Conservation (phyloP, 2,888 invertebrate species). For the Caenorhabditis angaria region DNA sequence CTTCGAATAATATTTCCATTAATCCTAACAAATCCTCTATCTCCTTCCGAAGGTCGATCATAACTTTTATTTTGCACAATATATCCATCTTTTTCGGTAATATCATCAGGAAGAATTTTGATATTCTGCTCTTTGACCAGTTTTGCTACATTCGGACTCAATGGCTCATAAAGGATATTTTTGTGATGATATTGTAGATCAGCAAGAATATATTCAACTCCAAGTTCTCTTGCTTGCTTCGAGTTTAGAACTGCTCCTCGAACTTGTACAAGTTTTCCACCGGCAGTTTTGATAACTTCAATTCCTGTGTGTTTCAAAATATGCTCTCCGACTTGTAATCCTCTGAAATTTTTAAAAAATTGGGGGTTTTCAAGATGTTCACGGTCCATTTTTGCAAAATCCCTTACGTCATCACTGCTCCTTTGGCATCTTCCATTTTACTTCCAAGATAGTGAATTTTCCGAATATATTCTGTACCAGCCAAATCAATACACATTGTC, state of each 20-base stretch:
- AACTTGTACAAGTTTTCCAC: constrained; percentile 69
- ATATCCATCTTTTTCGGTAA: constrained; percentile 67
- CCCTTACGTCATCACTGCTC: constrained; percentile 63
- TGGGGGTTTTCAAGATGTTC: no score
- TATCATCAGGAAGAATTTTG: constrained; percentile 71
- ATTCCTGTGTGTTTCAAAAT: constrained; percentile 71
- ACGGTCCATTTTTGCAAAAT: no score
- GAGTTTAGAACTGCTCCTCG: constrained; percentile 65
- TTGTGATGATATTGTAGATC: constrained; percentile 65
- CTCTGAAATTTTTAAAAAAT: constrained; percentile 61
- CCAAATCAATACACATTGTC: constrained; percentile 72
- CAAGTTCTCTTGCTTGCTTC: constrained; percentile 64
- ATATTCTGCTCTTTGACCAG: constrained; percentile 68
- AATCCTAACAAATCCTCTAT: constrained; percentile 45
- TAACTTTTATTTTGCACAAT: constrained; percentile 69
- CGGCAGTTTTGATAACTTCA: constrained; percentile 70
- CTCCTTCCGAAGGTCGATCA: constrained; percentile 51
- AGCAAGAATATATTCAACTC: constrained; percentile 62
- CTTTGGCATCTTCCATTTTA: constrained; percentile 72
- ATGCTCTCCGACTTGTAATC: constrained; percentile 69
- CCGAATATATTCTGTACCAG: constrained; percentile 71
- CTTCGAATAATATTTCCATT: constrained; percentile 49
- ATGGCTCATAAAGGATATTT: constrained; percentile 71
- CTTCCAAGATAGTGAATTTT: constrained; percentile 71
- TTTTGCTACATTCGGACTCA: constrained; percentile 65